Conservation (phyloP, 1,140 invertebrate species). For the Macrosteles quadrilineatus region DNA sequence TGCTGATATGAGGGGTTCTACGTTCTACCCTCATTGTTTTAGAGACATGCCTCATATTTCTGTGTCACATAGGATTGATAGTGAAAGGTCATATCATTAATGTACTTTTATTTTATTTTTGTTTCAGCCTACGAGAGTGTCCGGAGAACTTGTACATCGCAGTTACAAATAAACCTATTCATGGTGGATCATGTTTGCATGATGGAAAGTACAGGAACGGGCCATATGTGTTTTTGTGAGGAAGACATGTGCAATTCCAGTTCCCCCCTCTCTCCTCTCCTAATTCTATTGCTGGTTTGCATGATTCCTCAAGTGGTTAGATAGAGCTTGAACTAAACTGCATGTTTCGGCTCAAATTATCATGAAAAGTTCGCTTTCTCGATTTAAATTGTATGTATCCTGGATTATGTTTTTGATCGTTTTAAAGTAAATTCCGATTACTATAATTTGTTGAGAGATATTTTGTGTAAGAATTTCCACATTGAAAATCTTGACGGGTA, state of each 20-base stretch:
- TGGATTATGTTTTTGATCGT: no score
- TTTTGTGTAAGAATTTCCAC: no score
- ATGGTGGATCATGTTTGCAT: slow-evolving; percentile 98
- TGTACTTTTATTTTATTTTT: slow-evolving; percentile 42
- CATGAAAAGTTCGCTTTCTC: no score
- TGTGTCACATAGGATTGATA: no score
- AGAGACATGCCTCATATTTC: no score
- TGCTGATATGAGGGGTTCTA: no score
- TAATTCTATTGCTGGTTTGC: slow-evolving; percentile 11
- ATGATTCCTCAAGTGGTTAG: slow-evolving; percentile 16
- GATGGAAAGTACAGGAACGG: slow-evolving; percentile 94
- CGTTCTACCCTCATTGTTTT: no score
- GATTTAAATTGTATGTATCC: no score
- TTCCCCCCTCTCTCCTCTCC: slow-evolving; percentile 32
- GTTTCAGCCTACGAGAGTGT: slow-evolving; percentile 40
- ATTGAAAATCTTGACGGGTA: no score
- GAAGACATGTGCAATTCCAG: slow-evolving; percentile 87
- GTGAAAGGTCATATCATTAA: no score
- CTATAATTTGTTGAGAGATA: no score
- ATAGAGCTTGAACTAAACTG: slow-evolving; percentile 10
- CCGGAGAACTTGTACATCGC: slow-evolving; percentile 85
- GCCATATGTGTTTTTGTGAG: slow-evolving; percentile 67
- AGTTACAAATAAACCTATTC: slow-evolving; percentile 93
- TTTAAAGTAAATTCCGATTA: no score
- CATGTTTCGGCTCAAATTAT: slow-evolving; percentile 12